A percentile compares a stretch with the other conserved stretches of the same genome.
Evolutionary conservation across 2,113 vertebrate species (phyloP).

Genomic region (Pelodiscus sinensis): DNA sequence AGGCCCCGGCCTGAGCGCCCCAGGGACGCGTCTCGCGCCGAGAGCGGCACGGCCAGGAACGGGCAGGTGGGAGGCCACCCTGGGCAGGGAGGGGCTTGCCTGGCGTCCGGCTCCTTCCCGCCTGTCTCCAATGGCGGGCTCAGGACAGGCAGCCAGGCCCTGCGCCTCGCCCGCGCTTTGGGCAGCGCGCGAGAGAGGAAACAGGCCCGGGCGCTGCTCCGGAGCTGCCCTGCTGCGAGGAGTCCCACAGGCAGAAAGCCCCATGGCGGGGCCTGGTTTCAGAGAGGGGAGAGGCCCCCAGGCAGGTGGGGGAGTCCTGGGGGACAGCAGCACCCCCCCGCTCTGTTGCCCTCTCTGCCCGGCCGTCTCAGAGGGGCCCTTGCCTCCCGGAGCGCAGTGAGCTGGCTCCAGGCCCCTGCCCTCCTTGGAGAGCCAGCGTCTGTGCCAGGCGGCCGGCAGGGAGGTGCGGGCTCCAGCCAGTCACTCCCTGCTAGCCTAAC

Average conservation of each 20-base stretch:
- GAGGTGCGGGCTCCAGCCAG: not conserved
- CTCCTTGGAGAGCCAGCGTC: not conserved
- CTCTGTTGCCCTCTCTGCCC: not conserved
- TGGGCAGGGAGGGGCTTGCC: not conserved
- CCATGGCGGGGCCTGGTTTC: not conserved
- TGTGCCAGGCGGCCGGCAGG: too few relatives aligned
- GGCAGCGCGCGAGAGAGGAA: too few relatives aligned
- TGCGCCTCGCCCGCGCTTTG: not conserved
- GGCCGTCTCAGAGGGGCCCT: too few relatives aligned
- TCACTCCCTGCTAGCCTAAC: not conserved
- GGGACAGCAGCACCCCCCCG: not conserved
- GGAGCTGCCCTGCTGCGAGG: not conserved
- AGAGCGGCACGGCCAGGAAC: not conserved
- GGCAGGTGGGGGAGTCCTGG: not conserved
- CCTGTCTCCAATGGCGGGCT: not conserved
- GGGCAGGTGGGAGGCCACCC: rapidly evolving
- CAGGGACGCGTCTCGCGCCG: rapidly evolving
- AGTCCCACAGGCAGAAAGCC: too few relatives aligned
- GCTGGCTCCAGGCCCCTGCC: not conserved
- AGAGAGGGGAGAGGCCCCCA: not conserved
- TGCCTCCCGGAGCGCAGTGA: not conserved
- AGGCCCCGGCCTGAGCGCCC: not conserved
- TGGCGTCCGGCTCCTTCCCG: rapidly evolving
- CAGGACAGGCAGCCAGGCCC: not conserved
- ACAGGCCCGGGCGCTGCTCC: not conserved